These are phyloP conservation scores for Aphaenogaster floridana DNA, from an alignment of 1,140 invertebrate species.

Conservation along the genomic window DNA sequence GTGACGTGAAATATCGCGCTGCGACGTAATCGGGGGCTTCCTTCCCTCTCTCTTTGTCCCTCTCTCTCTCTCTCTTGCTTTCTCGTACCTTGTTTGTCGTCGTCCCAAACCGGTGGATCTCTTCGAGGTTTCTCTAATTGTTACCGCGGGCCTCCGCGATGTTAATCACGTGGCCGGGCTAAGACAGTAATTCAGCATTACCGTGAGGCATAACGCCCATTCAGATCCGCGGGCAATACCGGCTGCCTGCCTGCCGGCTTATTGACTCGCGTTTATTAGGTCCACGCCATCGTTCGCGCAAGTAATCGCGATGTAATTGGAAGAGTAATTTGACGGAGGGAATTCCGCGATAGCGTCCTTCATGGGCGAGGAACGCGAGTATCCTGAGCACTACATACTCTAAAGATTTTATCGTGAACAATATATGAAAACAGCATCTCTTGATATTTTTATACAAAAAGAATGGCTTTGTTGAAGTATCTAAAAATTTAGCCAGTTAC, in stretches of 20 bases:
- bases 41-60: slow-evolving; percentile 14
- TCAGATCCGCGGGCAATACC: slow-evolving; percentile 46
- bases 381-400: neutral
- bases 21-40: slow-evolving; percentile 77
- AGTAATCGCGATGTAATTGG: slow-evolving; percentile 53
- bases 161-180: slow-evolving; percentile 72
- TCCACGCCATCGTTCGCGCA: neutral
- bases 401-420: neutral
- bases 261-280: slow-evolving; percentile 67
- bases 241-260: slow-evolving; percentile 21
- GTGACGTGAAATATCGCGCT: slow-evolving; percentile 76
- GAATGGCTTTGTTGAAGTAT: no score
- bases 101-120: slow-evolving; percentile 66
- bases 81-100: slow-evolving; percentile 18
- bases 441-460: no score
- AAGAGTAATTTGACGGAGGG: slow-evolving; percentile 21
- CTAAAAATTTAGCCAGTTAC: no score
- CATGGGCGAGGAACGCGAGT: neutral
- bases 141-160: slow-evolving; percentile 73
- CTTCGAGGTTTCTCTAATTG: slow-evolving; percentile 81
- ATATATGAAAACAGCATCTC: neutral
- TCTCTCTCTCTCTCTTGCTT: neutral
- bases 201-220: slow-evolving; percentile 37
- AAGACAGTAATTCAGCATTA: slow-evolving; percentile 66
- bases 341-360: slow-evolving; percentile 24